These are phyloP conservation scores for Apodemia hepburni DNA, from an alignment of 2,888 invertebrate species.

Conservation along the genomic window DNA sequence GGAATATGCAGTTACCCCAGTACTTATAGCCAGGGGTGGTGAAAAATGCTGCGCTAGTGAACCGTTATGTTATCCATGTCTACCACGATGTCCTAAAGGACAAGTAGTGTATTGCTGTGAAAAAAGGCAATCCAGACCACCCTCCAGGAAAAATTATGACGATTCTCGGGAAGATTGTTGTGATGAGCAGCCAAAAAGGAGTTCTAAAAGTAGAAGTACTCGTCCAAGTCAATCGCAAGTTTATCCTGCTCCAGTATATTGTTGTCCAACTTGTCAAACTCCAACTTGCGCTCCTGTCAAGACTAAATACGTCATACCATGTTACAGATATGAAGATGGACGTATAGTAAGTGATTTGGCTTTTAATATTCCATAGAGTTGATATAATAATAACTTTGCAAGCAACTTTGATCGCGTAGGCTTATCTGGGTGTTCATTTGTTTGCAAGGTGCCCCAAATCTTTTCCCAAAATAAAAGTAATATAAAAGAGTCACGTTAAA, in stretches of 20 bases:
- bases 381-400: too few relatives aligned
- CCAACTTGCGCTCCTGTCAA: constrained; percentile 31
- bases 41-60: constrained; percentile 44
- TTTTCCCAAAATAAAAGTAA: too few relatives aligned
- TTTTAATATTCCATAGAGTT: constrained; percentile 34
- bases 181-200: constrained; percentile 24
- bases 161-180: constrained; percentile 27
- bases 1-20: constrained; percentile 49
- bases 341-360: constrained; percentile 60
- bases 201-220: not conserved
- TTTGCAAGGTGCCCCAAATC: too few relatives aligned
- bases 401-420: too few relatives aligned
- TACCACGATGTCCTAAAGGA: constrained; percentile 48
- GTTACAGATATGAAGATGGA: constrained; percentile 71
- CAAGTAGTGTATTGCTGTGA: constrained; percentile 45
- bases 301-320: constrained; percentile 66
- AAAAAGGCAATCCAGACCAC: constrained; percentile 26
- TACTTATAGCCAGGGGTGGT: constrained; percentile 42
- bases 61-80: constrained; percentile 43
- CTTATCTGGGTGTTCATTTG: too few relatives aligned
- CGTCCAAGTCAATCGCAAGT: not conserved
- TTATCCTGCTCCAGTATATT: not conserved
- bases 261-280: constrained; percentile 33
- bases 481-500: too few relatives aligned
- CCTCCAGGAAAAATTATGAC: not conserved